Conservation (phyloP, 2,888 invertebrate species). For the Bembecia ichneumoniformis region DNA sequence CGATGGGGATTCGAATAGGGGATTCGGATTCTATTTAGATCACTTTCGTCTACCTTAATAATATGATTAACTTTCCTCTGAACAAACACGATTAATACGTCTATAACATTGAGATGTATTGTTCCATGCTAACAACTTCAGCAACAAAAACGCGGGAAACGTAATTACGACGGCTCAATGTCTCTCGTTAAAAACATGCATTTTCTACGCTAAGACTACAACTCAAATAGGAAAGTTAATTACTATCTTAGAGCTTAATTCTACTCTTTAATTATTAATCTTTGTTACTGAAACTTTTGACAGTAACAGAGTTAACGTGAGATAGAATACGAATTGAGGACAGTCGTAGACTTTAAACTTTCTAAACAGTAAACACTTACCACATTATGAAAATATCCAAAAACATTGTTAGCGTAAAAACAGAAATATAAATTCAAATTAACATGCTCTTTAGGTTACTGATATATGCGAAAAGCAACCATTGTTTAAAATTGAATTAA, state of each 20-base stretch:
- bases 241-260: constrained; percentile 25
- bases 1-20: too few relatives aligned
- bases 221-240: constrained; percentile 40
- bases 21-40: too few relatives aligned
- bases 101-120: background rate
- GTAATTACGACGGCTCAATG: constrained; percentile 35
- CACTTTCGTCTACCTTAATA: background rate
- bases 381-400: constrained; percentile 34
- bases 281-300: constrained; percentile 20
- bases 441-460: constrained; percentile 21
- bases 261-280: constrained; percentile 28
- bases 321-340: constrained; percentile 26
- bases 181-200: constrained; percentile 3
- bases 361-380: constrained; percentile 34
- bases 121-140: constrained; percentile 12
- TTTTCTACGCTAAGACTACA: background rate
- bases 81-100: constrained; percentile 1
- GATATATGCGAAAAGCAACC: constrained; percentile 20
- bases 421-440: constrained; percentile 40
- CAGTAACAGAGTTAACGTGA: constrained; percentile 23
- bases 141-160: constrained; percentile 46
- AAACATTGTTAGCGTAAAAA: constrained; percentile 36
- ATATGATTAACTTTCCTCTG: constrained; percentile 17
- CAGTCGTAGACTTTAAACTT: background rate
- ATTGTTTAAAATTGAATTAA: constrained; percentile 30